A percentile compares a stretch with the other conserved stretches of the same genome.
Conservation (phyloP, 2,113 vertebrate genomes). For the Charadrius vociferus region DNA sequence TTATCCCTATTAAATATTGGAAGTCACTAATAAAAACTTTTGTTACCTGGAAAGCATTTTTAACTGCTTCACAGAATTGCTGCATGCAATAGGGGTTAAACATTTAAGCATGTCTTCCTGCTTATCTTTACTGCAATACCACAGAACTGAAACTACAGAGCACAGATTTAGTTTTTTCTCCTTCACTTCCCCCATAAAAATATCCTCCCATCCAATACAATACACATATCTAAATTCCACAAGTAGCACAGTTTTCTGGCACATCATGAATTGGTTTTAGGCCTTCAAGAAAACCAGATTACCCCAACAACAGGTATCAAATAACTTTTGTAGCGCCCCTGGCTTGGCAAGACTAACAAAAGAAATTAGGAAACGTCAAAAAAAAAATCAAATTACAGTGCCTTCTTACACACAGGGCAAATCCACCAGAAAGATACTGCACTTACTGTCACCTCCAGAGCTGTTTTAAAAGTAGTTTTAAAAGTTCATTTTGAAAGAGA, state of each 20-base stretch:
- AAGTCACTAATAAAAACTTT: not conserved
- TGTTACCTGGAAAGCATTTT: not conserved
- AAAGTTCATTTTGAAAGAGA: not conserved
- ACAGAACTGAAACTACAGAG: not conserved
- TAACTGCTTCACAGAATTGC: not conserved
- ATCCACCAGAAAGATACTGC: not conserved
- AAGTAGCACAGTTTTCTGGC: not conserved
- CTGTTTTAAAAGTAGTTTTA: not conserved
- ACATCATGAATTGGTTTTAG: not conserved
- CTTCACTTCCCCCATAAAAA: not conserved
- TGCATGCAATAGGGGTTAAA: not conserved
- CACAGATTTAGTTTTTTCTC: not conserved
- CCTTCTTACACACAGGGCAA: not conserved
- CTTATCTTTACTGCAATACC: not conserved
- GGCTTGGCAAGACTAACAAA: not conserved
- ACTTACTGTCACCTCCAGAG: not conserved
- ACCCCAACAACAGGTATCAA: not conserved
- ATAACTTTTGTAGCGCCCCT: not conserved
- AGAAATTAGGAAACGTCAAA: not conserved
- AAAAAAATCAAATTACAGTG: not conserved
- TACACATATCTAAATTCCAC: not conserved
- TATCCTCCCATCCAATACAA: not conserved
- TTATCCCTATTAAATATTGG: not conserved
- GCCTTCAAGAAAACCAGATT: not conserved
- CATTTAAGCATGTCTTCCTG: not conserved